Evolutionary conservation across 1,140 invertebrate genomes (phyloP), one percentile per base, ranked within the genome.

Genomic region (Pissodes strobi): DNA sequence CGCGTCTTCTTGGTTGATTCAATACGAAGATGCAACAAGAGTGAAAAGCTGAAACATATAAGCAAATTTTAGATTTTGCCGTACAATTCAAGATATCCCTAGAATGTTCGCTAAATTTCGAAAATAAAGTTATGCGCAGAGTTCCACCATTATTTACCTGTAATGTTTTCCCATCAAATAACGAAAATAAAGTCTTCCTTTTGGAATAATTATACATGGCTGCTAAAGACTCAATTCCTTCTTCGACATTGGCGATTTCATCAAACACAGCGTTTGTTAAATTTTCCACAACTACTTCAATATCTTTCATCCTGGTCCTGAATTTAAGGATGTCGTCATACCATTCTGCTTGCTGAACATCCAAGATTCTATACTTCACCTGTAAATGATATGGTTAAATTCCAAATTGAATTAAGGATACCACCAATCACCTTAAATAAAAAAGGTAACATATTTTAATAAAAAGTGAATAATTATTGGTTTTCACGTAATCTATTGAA

Each of bases 301-400:
- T 81, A 58, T 87, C 84, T 68, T 85, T 86, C 55, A 90, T 83
- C 43, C 83, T 80, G 1, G 78, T 76, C 10, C 85, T 82, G 72
- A 90, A 90, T 72, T 82, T 81, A 43, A 88, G 82, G 70, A 93
- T 90, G 71, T 88, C 85, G 69, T 92, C 87, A 72, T 90, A 88
- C 90, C 90, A 91, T 2, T 83, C 79, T 6, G 84, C 80, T 8
- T 80, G 80, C 62, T 84, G 83, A 0, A 95, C 89, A 73, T 94
- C 86, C 18, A 95, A 79, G 48, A 93, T 89, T 4, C 82, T 83
- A 21, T 81, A 72, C 38, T 85, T 83, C 12, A 85, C 81, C 71
- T 74, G 25, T 23, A 68, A 71, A 18, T n/a, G 58, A 51, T 38
- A 56, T 39, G 15, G n/a, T n/a, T 5, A 13, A 13, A n/a, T n/a